phyloP scores from a whole-genome alignment of 2,888 invertebrate genomes.

The Zelleria hepariella region DNA sequence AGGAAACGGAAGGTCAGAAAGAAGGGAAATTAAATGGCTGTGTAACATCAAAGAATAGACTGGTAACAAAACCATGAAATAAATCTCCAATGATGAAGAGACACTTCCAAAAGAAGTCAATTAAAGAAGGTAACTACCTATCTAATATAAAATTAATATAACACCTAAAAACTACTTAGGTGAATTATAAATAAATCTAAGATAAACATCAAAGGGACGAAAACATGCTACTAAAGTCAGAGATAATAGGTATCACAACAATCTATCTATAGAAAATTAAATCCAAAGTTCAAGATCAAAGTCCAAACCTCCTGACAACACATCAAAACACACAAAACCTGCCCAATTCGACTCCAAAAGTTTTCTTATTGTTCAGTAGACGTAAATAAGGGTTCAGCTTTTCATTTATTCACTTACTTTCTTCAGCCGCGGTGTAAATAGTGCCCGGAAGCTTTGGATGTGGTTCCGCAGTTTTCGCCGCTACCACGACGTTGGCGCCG shows the following conservation, averaged over 20 bases:
- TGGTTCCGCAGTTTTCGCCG: conserved; percentile 91
- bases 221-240: too few relatives aligned
- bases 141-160: too few relatives aligned
- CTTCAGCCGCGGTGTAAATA: conserved; percentile 91
- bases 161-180: too few relatives aligned
- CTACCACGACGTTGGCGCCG: conserved; percentile 92
- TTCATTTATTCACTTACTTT: conserved; percentile 72
- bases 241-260: too few relatives aligned
- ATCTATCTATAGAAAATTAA: not conserved
- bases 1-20: too few relatives aligned
- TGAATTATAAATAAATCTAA: too few relatives aligned
- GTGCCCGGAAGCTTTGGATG: conserved; percentile 95
- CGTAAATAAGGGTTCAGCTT: not conserved
- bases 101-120: too few relatives aligned
- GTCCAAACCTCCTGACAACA: conserved; percentile 28
- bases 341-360: not conserved
- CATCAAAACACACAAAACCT: not conserved
- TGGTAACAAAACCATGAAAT: conserved; percentile 2
- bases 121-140: too few relatives aligned
- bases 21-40: not conserved
- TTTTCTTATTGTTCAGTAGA: not conserved
- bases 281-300: conserved; percentile 40
- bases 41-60: too few relatives aligned
- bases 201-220: too few relatives aligned
- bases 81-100: too few relatives aligned